These are phyloP conservation scores for Paradisaea rubra DNA, from an alignment of 2,113 vertebrate species.

Conservation along the genomic window DNA sequence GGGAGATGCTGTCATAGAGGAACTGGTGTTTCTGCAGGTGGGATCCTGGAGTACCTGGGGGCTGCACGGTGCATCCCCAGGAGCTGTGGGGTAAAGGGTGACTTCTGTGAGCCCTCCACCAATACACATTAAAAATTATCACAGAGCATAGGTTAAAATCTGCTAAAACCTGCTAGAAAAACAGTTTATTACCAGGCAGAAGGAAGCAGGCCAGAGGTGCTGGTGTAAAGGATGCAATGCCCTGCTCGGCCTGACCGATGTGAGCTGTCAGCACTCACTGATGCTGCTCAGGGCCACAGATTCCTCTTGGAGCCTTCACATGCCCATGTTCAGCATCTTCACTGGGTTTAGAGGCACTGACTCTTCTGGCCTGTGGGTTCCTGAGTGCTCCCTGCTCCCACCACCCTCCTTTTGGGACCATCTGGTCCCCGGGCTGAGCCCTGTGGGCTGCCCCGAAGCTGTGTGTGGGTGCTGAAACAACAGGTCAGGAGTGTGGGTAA, in stretches of 20 bases:
- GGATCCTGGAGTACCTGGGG: background rate
- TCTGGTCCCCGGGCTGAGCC: background rate
- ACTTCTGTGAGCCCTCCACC: background rate
- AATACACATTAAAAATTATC: background rate
- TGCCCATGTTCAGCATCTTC: background rate
- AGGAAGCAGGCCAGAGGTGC: too few species aligned
- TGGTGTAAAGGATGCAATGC: background rate
- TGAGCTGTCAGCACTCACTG: background rate
- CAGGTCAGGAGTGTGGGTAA: too few species aligned
- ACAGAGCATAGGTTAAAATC: background rate
- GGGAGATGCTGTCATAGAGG: rapidly evolving
- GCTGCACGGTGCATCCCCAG: rapidly evolving
- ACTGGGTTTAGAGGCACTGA: background rate
- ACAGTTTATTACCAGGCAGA: rapidly evolving
- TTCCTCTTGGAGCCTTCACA: background rate
- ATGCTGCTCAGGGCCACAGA: background rate
- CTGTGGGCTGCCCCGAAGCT: background rate
- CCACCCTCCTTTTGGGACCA: background rate
- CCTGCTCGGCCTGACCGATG: rapidly evolving
- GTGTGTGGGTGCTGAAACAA: background rate
- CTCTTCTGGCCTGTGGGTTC: background rate
- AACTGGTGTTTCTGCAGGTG: rapidly evolving
- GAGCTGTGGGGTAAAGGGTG: rapidly evolving
- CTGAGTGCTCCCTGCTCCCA: background rate
- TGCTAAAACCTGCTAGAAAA: background rate